Percentiles rank a stretch among this genome's conserved stretches.
phyloP scores from a whole-genome alignment of 1,140 invertebrate species.

The Chlorops oryzae region DNA sequence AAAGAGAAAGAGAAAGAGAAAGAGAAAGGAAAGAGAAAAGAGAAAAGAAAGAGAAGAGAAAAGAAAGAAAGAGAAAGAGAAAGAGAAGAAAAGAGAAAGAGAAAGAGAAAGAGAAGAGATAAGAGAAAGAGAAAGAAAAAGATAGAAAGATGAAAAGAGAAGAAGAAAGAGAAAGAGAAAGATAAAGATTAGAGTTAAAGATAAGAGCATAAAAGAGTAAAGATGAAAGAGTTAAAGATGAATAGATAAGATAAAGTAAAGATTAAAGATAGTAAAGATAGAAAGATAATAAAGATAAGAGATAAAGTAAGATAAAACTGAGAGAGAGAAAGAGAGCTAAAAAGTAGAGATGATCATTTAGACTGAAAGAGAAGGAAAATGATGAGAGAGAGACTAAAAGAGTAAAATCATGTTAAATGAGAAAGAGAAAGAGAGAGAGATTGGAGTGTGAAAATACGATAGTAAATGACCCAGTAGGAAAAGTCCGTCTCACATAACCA shows the following conservation, averaged over 20 bases:
- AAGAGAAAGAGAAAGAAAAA: background rate
- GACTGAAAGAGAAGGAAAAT: too few species aligned
- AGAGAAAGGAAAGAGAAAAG: background rate
- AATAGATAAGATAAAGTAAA: background rate
- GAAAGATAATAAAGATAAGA: background rate
- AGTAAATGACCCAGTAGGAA: too few species aligned
- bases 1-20: background rate
- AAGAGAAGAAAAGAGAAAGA: background rate
- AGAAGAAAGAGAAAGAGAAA: background rate
- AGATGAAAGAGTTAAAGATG: background rate
- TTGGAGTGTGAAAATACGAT: too few species aligned
- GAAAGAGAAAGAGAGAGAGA: too few species aligned
- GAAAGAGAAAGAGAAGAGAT: background rate
- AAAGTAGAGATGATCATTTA: too few species aligned
- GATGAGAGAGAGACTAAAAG: too few species aligned
- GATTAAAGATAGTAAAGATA: background rate
- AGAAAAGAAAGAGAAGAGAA: background rate
- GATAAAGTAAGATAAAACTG: too few species aligned
- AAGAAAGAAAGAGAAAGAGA: background rate
- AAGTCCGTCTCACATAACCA: too few species aligned
- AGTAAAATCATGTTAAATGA: too few species aligned
- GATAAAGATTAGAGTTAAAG: background rate
- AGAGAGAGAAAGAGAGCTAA: too few species aligned
- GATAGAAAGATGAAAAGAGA: background rate
- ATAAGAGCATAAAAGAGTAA: background rate